These are phyloP conservation scores for Drosophila quinaria DNA, from an alignment of 2,888 invertebrate genomes.

Conservation along the genomic window DNA sequence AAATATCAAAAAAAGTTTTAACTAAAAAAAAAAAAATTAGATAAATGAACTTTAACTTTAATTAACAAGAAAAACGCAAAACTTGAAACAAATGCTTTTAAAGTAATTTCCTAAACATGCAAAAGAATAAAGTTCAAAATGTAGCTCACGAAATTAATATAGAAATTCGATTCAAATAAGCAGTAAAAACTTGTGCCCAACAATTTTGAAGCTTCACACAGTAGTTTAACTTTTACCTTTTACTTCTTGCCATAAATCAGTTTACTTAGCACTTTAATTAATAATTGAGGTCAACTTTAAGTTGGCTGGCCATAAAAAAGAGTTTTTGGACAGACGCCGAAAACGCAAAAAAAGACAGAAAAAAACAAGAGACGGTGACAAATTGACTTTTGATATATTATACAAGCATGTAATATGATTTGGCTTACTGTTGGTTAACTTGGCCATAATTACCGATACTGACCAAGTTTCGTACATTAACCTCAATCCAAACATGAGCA, in stretches of 20 bases:
- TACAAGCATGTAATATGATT: constrained; percentile 17
- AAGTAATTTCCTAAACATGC: neutral
- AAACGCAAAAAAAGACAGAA: neutral
- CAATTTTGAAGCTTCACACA: neutral
- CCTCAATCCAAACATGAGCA: neutral
- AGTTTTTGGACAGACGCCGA: constrained; percentile 3
- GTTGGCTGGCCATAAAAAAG: constrained; percentile 4
- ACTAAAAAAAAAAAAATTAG: too few species aligned
- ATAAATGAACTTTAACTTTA: neutral
- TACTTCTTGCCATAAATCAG: constrained; percentile 14
- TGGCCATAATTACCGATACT: neutral
- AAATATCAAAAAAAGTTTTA: too few species aligned
- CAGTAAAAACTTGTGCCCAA: too few species aligned
- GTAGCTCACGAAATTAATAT: too few species aligned
- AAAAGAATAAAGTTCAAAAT: neutral
- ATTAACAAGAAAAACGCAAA: neutral
- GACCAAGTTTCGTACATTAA: constrained; percentile 6
- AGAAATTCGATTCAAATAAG: too few species aligned
- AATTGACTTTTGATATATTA: constrained; percentile 18
- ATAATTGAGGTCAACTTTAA: constrained; percentile 15
- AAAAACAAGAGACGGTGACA: constrained; percentile 1
- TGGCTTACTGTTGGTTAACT: constrained; percentile 1
- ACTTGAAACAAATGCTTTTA: neutral
- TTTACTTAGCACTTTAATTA: constrained; percentile 29
- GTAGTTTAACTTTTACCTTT: neutral